Evolutionary conservation across 2,888 invertebrate species (phyloP), one percentile per base, ranked within the genome.

Genomic region (Acanthosoma haemorrhoidale): DNA sequence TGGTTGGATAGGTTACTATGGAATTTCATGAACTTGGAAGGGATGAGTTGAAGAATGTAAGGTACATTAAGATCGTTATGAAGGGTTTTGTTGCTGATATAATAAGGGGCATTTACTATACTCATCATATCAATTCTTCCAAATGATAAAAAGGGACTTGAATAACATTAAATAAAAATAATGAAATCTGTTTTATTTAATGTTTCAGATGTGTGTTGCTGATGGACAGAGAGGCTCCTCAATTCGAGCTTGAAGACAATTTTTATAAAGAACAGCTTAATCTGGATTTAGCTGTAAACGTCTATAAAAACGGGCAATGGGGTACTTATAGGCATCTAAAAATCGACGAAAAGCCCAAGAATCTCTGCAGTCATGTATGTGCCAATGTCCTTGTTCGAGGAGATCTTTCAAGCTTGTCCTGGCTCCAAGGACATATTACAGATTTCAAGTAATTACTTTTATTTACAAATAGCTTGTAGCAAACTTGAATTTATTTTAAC

Each of bases 261-360:
- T 83, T 91, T 60, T 91, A 90, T 77, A 81, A 83, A 25, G 80
- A 83, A 2, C 90, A 91, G 75, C 78, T 89, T 0, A 81, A 85
- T 11, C 86, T 89, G 75, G 90, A 94, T 78, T 80, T 97, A 74
- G 88, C 88, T 2, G 81, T 92, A 60, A 96, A 96, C 78, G 86
- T 97, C 41, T 86, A 83, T 74, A 85, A 85, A 74, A 81, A 88
- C 76, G 85, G 84, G 9, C 79, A 82, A 76, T 91, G 83, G 90
- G 90, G 94, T n/a, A 89, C 90, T 0, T 94, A 92, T 78, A 85
- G 94, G n/a, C 94, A 96, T 80, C 79, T 93, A 9, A 83, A 86
- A 0, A 78, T 94, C 1, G 83, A 84, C 6, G 82, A 85, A 58
- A 73, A 82, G 16, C 78, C 80, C 6, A 68, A 66, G 21, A 39